Evolutionary conservation across 2,113 vertebrate genomes (phyloP), one percentile per base, ranked within the genome.

Genomic region (Rhinolophus ferrumequinum): DNA sequence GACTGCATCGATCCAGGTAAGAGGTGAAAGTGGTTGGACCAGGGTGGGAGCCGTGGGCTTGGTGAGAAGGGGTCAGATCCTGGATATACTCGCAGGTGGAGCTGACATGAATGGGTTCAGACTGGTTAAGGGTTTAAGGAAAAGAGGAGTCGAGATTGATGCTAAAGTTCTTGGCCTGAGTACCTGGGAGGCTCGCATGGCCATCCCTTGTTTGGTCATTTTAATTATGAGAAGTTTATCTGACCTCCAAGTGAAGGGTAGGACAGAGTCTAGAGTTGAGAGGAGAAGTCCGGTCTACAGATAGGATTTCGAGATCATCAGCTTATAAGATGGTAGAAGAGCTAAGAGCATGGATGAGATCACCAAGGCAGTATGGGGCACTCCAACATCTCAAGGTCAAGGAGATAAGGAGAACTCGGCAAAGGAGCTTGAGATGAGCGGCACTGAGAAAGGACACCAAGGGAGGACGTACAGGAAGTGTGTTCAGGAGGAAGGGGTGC

Each of bases 391-490:
- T 41, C 16, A 35, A 90, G 24, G 35, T 38, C 91, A 92, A 81
- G 80, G 82, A 79, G 52, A 24, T 1, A 72, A 69, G 35, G 30
- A 35, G 38, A 82, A 44, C 47, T 67, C 33, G 35, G 44, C 67
- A 41, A 41, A 81, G 66, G 21, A 52, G 14, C 33, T n/a, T 16
- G 19, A 47, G n/a, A 38, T 1, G 0, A 52, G 47, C 1, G 6
- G 15, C 18, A 13, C 0, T 0, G n/a, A 67, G 66, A 84, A 33
- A 58, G 35, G 41, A 67, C 56, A 82, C 14, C 67, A 24, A 47
- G 52, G 0, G 12, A 54, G 44, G 77, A 52, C 0, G 1, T 14
- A 8, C 15, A 60, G 47, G 50, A 54, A 56, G n/a, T 0, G 0
- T 10, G 4, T 56, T 28, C 22, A 3, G 15, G 47, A 33, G 86